Evolutionary conservation across 2,113 vertebrate genomes (phyloP), one percentile per base, ranked within the genome.

Genomic region (Glareola pratincola): DNA sequence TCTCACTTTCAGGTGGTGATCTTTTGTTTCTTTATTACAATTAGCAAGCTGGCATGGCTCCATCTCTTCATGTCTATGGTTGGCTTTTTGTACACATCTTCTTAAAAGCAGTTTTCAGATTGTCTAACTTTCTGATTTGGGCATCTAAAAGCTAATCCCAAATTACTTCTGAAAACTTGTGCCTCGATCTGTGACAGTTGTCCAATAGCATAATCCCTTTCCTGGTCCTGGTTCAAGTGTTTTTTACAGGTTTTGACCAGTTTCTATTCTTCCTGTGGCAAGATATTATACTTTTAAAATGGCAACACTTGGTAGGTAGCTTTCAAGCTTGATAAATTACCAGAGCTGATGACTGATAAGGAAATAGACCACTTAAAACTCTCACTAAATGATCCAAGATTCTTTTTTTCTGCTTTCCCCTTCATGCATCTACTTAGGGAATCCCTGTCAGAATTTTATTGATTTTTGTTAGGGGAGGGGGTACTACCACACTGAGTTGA

Each of bases 1-100:
- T 95, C 54, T 92, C 32, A 47, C 48, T 92, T 47, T 92, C 9
- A 24, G 6, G 32, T 62, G 17, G 34, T 75, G 82, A 30, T 81
- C 47, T 85, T 94, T 89, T 87, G 95, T 92, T 92, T 87, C 94
- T 67, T 89, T 79, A 27, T 43, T 92, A 19, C 26, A 13, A 45
- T 48, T 69, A 91, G 15, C n/a, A 75, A 2, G 57, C 39, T 79
- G 60, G 11, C 5, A 2, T 73, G 45, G 14, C 30, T 91, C 14
- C 20, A 6, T 76, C 41, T 62, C 36, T 85, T 88, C 69, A 41
- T 5, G 6, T 45, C 16, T 19, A 4, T 79, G 30, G 48, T 77
- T 73, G 53, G 24, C 26, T 85, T 95, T 91, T 79, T 0, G 0
- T 73, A 54, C 8, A 12, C 5, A 14, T 81, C 43, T 63, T 85